Evolutionary conservation across 2,888 invertebrate genomes (phyloP), one percentile per base, ranked within the genome.

Genomic region (Drosophila peninsularis): DNA sequence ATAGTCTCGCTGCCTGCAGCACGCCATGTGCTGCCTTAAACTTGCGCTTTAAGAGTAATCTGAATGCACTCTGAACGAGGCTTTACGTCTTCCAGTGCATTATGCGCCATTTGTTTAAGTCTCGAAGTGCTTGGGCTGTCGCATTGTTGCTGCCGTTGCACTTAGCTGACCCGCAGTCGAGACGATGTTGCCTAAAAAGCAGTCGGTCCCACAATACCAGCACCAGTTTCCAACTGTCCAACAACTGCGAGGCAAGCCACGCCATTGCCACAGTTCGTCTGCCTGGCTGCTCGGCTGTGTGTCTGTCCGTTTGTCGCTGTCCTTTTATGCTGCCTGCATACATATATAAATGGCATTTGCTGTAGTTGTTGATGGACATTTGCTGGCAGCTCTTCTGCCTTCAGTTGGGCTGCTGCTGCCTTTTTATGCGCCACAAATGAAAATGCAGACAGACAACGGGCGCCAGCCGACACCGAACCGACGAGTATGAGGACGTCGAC

Each of bases 381-480:
- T 88, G 86, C 83, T 85, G 88, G 86, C 85, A 88, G 77, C 82
- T 85, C 81, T 85, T 75, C 70, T 81, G 70, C 75, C 77, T 78
- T 77, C 45, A 73, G 72, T 70, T 72, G 55, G 66, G 39, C 39
- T 39, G 77, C 65, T 65, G 78, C 78, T 78, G 76, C 71, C 73
- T 88, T 76, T 82, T 77, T 87, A 76, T 80, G 85, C 80, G 80
- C 88, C 81, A 88, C 85, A 85, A 85, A 85, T 85, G 83, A 86
- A 85, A 85, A 80, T 89, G 83, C 88, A 89, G 89, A 83, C 88
- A 89, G 89, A 87, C 83, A 80, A 78, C 78, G 78, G 89, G 90
- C 90, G 90, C 87, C 90, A 87, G 62, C 56, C 72, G 70, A 64
- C 78, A 39, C 49, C 66, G 47, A 34, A 39, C 49, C 66, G 47